Evolutionary conservation across 1,140 invertebrate genomes (phyloP).

Genomic region (Glomeris maerens): DNA sequence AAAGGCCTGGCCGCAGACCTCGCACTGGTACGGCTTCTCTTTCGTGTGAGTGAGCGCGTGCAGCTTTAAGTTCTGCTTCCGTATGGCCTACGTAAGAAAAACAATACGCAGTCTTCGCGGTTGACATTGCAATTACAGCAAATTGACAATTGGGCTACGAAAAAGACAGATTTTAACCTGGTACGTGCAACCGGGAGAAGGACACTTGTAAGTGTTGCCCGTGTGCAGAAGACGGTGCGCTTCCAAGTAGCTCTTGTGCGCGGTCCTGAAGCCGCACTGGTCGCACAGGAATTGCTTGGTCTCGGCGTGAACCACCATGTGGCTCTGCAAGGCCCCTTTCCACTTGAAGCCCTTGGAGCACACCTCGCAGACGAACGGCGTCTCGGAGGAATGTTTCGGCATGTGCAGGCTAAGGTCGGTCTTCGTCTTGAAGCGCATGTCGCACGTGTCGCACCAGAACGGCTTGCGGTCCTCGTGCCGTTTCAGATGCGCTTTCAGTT

Average conservation of each 20-base stretch:
- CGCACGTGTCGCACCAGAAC: constrained; percentile 40
- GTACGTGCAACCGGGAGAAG: constrained; percentile 35
- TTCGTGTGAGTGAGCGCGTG: constrained; percentile 41
- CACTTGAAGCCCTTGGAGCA: constrained; percentile 45
- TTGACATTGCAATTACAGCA: no score
- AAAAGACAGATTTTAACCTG: no score
- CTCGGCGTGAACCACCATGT: constrained; percentile 37
- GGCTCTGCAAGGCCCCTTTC: constrained; percentile 39
- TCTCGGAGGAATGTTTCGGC: constrained; percentile 40
- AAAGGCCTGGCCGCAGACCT: constrained; percentile 36
- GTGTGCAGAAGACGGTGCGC: constrained; percentile 40
- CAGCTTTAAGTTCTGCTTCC: constrained; percentile 37
- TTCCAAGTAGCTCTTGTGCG: constrained; percentile 41
- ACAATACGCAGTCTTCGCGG: no score
- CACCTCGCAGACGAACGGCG: constrained; percentile 41
- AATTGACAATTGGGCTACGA: no score
- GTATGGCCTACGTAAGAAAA: constrained; percentile 31
- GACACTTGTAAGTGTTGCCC: constrained; percentile 39
- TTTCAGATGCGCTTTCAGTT: constrained; percentile 33
- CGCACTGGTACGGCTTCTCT: constrained; percentile 38
- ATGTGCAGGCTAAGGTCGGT: constrained; percentile 37
- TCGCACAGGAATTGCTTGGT: constrained; percentile 41
- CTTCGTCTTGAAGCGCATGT: constrained; percentile 36
- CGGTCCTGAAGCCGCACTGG: constrained; percentile 41
- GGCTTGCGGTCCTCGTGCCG: constrained; percentile 35